phyloP scores from a whole-genome alignment of 2,113 vertebrate species.

The Misgurnus anguillicaudatus region DNA sequence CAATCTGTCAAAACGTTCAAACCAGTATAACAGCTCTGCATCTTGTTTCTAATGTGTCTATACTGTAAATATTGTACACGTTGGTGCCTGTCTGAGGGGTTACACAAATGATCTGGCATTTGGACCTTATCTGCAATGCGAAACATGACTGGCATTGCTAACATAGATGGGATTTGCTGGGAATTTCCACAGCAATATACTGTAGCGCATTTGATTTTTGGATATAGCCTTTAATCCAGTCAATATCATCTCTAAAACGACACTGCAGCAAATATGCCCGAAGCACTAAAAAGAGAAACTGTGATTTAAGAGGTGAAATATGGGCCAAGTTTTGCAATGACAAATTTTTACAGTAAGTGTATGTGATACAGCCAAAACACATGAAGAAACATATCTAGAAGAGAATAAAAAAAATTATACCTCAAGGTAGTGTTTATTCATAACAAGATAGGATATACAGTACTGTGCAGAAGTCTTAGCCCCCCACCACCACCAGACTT shows the following conservation, averaged over 20 bases:
- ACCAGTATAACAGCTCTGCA: too few species aligned
- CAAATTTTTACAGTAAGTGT: background rate
- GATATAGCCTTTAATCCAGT: background rate
- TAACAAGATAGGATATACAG: background rate
- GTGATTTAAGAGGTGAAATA: background rate
- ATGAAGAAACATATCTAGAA: background rate
- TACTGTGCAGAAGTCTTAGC: too few species aligned
- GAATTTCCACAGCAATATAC: conserved; percentile 25
- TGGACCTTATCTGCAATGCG: background rate
- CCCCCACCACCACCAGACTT: too few species aligned
- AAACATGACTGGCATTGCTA: conserved; percentile 28
- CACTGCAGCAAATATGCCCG: background rate
- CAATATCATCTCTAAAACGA: background rate
- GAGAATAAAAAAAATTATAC: too few species aligned
- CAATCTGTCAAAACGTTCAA: background rate
- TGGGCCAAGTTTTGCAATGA: background rate
- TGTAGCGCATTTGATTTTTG: background rate
- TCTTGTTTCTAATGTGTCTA: background rate
- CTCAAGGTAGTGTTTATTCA: conserved; percentile 8
- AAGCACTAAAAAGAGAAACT: background rate
- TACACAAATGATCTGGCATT: background rate
- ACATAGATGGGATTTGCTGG: conserved; percentile 34
- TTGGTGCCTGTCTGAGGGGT: background rate
- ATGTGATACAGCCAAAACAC: background rate
- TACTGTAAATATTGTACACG: background rate